Base-by-base conservation (phyloP, 2,113 vertebrate species). In the Herpailurus yagouaroundi region DNA sequence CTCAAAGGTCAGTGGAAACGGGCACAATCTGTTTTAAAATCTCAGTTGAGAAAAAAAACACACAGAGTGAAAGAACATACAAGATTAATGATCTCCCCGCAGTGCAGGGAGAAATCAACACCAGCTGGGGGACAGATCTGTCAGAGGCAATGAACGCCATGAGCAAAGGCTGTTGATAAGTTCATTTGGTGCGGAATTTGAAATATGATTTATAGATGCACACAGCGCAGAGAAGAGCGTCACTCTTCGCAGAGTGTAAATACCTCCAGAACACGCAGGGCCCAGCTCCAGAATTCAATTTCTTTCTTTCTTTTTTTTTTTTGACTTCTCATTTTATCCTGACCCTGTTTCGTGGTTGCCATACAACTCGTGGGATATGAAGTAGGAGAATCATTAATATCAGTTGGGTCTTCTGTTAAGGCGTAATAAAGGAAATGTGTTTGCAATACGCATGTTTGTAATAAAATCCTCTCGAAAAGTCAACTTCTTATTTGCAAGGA, bases 21-120 rank as follows among this genome's bases (percentile, higher is more conserved):
- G 85, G 69, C 88, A 69, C 91, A 88, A 80, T 87, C 93, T 97
- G 45, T 57, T 95, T 97, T 93, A 97, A 97, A 97, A 76, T 93
- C 96, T 97, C 92, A 97, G 93, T 23, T n/a, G 86, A 88, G 71
- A 69, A 63, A 41, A 64, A 33, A 86, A 82, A 1, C 2, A 63
- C 74, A 77, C 52, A 4, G 81, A 80, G 52, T 52, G 77, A 91
- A 77, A 88, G 88, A 96, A 97, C 83, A 76, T 16, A 10, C 7
- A 88, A 94, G 96, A 98, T 97, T 85, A 97, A 97, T 94, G 92
- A 74, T 82, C 87, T 83, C 41, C 45, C 4, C 0, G 0, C 66
- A 50, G 71, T 0, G 31, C 90, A 38, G 83, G 74, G 76, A 94
- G 80, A 95, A 90, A 77, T 74, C 96, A 74, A 50, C 87, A 93